Conservation (phyloP, 2,113 vertebrate genomes). For the Podocnemis expansa region DNA sequence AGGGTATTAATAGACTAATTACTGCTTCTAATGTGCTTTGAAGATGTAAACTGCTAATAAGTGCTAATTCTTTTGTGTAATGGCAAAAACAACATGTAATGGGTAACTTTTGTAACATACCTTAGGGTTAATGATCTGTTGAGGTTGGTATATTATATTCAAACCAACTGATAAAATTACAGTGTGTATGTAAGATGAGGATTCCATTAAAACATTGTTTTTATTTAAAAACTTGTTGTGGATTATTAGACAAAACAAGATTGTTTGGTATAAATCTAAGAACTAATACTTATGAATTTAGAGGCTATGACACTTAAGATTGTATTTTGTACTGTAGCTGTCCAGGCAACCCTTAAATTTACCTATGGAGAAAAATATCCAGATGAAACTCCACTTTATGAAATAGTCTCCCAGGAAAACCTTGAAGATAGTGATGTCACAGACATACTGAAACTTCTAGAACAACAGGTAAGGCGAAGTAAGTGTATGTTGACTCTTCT, state of each 20-base stretch:
- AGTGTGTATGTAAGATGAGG: background rate
- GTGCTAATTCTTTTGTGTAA: no score
- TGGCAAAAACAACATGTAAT: no score
- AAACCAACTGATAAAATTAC: background rate
- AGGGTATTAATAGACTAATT: background rate
- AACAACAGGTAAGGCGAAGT: slow-evolving; percentile 86
- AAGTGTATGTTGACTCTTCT: background rate
- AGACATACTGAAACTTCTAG: slow-evolving; percentile 86
- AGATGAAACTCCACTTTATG: slow-evolving; percentile 92
- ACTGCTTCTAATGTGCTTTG: background rate
- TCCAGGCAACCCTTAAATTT: slow-evolving; percentile 93
- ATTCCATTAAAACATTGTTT: background rate
- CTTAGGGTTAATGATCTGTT: background rate
- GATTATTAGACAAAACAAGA: background rate
- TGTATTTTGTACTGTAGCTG: slow-evolving; percentile 79
- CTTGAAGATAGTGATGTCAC: slow-evolving; percentile 87
- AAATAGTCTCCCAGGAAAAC: slow-evolving; percentile 93
- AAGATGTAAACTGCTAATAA: background rate
- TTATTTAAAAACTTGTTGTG: background rate
- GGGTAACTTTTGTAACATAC: background rate
- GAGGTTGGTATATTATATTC: background rate
- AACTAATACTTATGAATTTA: background rate
- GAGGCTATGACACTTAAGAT: background rate
- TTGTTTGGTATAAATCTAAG: background rate
- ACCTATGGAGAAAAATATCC: slow-evolving; percentile 95